These are phyloP conservation scores for Triplophysa tibetana DNA, from an alignment of 2,113 vertebrate genomes.

Conservation along the genomic window DNA sequence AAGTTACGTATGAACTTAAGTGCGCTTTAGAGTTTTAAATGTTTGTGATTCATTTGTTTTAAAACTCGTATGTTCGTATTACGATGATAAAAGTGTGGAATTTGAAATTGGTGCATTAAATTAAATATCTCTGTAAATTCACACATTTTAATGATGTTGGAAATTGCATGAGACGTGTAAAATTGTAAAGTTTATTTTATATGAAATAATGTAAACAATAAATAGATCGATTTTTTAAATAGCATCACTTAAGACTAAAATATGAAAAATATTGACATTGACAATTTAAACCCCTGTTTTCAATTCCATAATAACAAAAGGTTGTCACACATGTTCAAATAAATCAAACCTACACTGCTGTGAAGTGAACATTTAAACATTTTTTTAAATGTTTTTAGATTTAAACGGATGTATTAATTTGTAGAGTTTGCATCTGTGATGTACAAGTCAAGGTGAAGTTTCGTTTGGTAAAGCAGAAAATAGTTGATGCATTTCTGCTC, in stretches of 20 bases:
- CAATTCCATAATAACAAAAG: too few relatives aligned
- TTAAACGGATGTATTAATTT: background rate
- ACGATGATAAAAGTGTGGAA: background rate
- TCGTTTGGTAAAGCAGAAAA: slow-evolving; percentile 41
- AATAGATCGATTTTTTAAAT: background rate
- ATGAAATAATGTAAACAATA: background rate
- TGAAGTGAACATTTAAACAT: background rate
- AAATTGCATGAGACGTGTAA: too few relatives aligned
- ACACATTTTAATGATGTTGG: background rate
- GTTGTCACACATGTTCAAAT: background rate
- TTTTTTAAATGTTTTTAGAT: background rate
- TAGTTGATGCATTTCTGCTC: slow-evolving; percentile 5
- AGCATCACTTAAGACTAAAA: too few relatives aligned
- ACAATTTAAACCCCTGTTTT: too few relatives aligned
- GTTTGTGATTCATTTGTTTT: background rate
- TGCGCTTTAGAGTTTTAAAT: background rate
- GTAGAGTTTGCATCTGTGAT: background rate
- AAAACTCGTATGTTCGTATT: background rate
- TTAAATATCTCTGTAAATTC: background rate
- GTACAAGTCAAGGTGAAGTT: background rate
- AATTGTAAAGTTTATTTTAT: too few relatives aligned
- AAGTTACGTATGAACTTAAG: background rate
- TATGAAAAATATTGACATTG: background rate
- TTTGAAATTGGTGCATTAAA: background rate
- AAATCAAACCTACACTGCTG: background rate